A percentile compares a stretch with the other conserved stretches of the same genome.
These are phyloP conservation scores for Florisuga fusca DNA, from an alignment of 2,797 vertebrate species.

Conservation along the genomic window DNA sequence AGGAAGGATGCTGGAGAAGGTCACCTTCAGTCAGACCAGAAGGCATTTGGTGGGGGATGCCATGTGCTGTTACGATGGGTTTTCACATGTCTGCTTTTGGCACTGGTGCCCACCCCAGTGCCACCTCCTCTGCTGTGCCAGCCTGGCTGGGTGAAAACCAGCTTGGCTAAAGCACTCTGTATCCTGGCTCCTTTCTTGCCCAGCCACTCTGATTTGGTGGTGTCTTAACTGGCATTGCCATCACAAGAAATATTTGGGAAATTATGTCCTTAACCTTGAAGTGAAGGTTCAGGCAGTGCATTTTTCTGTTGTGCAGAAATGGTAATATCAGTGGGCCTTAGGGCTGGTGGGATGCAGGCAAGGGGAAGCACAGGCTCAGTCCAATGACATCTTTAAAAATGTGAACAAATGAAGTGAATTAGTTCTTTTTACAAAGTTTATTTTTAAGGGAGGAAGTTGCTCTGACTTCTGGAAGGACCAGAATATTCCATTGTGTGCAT, in stretches of 20 bases:
- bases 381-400: neutral
- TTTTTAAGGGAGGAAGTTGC: neutral
- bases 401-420: neutral
- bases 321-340: fast-evolving
- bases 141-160: neutral
- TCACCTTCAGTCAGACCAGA: neutral
- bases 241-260: neutral
- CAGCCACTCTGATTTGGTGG: fast-evolving
- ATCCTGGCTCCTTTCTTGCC: neutral
- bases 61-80: neutral
- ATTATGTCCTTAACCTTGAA: neutral
- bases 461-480: conserved; percentile 4
- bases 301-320: neutral
- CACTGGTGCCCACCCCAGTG: fast-evolving
- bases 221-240: neutral
- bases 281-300: neutral
- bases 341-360: neutral
- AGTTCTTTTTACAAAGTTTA: neutral
- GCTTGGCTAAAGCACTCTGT: neutral
- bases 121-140: neutral
- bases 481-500: neutral
- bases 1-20: neutral
- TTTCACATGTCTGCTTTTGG: too few species aligned
- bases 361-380: neutral
- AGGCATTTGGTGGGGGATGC: neutral